Base-by-base conservation (phyloP, 1,140 invertebrate species). In the Tetragnatha versicolor region DNA sequence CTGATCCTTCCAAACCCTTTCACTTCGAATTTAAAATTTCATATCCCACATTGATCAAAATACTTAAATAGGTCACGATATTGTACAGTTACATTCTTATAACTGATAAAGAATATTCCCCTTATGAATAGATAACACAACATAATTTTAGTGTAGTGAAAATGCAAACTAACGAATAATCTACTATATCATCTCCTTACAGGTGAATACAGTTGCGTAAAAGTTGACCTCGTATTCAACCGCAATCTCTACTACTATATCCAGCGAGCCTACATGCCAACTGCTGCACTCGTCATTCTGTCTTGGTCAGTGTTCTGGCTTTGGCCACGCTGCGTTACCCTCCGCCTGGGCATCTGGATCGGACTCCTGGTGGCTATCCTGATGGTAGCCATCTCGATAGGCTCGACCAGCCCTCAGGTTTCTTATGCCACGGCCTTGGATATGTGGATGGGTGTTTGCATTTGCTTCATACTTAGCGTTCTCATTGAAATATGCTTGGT, bases 301-400 rank as follows among this genome's bases (percentile, higher is more conserved):
- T 85, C 84, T 0, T 85, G 84, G 84, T 81, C 85, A 5, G 94
- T 93, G 6, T 95, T 95, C 85, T 95, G 94, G 94, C 94, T 95
- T 80, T 94, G 94, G 85, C 93, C 93, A 2, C 93, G 94, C 86
- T 93, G 93, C 4, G 94, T 94, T 83, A 93, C 93, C 0, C 91
- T 92, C 0, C 88, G 95, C 17, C 94, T 97, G 0, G 96, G 94
- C 0, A 87, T 97, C 0, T 94, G 94, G 6, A 93, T 96, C 33
- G 96, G 94, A 33, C 95, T 94, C 4, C 86, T 97, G 3, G 89
- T 96, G 27, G 95, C 94, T 0, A 88, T 96, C 2, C 95, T 93
- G 6, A 96, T 94, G 2, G 94, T 96, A 81, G 93, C 95, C 83
- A 93, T 93, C 0, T 95, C 95, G 85, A 94, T 93, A 69, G 93